Conservation (phyloP, 2,888 invertebrate species). For the Rutpela maculata region DNA sequence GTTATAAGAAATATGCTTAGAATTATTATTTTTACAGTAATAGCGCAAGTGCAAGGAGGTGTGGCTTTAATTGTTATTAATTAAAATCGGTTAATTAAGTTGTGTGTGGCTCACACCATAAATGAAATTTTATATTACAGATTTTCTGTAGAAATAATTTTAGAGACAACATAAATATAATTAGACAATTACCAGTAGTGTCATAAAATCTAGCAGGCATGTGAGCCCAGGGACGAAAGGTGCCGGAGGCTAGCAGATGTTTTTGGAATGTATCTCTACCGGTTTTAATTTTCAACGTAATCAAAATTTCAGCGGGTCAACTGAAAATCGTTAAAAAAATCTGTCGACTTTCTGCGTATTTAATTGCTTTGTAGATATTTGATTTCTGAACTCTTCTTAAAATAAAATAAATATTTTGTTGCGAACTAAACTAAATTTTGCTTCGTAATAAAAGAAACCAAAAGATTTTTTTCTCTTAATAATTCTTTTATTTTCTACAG, state of each 20-base stretch:
- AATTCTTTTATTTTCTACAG: no score
- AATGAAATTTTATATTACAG: neutral
- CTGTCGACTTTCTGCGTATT: neutral
- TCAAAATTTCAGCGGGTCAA: neutral
- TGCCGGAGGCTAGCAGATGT: slow-evolving; percentile 1
- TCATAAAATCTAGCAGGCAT: slow-evolving; percentile 2
- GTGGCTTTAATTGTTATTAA: neutral
- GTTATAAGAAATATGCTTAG: neutral
- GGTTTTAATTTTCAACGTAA: neutral
- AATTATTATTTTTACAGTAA: neutral
- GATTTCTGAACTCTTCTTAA: neutral
- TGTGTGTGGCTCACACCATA: neutral
- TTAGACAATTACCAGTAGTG: neutral
- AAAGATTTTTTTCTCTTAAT: no score
- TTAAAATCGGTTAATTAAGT: neutral
- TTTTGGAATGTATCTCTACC: neutral
- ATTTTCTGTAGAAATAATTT: neutral
- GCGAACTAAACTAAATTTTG: no score
- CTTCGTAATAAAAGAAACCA: no score
- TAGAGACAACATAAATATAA: neutral
- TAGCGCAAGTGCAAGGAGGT: neutral
- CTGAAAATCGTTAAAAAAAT: neutral
- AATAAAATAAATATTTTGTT: no score
- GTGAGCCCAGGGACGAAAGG: neutral
- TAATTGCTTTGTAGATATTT: neutral